A percentile compares a stretch with the other conserved stretches of the same genome.
Conservation (phyloP, 2,797 vertebrate species). For the Ammospiza maritima region DNA sequence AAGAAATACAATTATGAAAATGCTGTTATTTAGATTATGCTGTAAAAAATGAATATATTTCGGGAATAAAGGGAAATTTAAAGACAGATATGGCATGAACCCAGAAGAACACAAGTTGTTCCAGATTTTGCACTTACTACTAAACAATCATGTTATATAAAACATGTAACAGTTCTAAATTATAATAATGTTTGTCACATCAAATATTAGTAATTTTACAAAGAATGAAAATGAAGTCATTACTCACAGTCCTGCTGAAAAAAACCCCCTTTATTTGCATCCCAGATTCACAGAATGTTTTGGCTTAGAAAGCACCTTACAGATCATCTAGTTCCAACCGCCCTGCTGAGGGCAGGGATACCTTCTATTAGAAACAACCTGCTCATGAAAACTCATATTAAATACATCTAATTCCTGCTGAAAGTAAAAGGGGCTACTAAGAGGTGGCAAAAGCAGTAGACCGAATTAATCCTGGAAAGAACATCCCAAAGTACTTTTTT, state of each 20-base stretch:
- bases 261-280: background rate
- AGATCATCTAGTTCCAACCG: background rate
- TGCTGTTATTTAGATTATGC: slow-evolving; percentile 10
- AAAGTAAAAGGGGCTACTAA: background rate
- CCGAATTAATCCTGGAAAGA: background rate
- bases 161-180: slow-evolving; percentile 42
- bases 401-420: background rate
- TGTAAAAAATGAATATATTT: slow-evolving; percentile 32
- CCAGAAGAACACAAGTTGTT: slow-evolving; percentile 39
- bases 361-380: background rate
- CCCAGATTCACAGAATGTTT: background rate
- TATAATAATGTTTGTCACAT: background rate
- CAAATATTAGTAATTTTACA: slow-evolving; percentile 15
- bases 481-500: background rate
- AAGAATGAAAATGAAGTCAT: slow-evolving; percentile 14
- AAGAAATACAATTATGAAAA: slow-evolving; percentile 58
- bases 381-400: background rate
- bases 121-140: slow-evolving; percentile 34
- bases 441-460: background rate
- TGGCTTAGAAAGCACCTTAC: background rate
- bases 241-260: background rate
- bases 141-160: slow-evolving; percentile 37
- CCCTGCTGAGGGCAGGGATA: background rate
- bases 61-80: slow-evolving; percentile 51
- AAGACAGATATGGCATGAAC: slow-evolving; percentile 22